Percentiles rank a stretch among this genome's conserved stretches.
These are phyloP conservation scores for Phaethon lepturus DNA, from an alignment of 2,113 vertebrate genomes.

Conservation along the genomic window DNA sequence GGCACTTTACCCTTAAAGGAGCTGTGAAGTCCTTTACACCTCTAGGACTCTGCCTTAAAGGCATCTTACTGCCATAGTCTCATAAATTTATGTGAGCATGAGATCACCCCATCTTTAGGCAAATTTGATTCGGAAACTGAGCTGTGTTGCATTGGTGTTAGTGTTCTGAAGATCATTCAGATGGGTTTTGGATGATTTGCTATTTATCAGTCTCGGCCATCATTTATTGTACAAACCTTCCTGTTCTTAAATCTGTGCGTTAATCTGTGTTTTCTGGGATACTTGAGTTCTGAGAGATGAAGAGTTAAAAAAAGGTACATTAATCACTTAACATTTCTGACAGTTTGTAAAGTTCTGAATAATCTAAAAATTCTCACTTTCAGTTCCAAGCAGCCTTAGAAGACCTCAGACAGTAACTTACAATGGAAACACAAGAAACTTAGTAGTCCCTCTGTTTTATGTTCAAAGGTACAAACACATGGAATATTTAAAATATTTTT, in stretches of 20 bases:
- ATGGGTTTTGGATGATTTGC: not conserved
- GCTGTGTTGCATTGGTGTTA: fast-evolving
- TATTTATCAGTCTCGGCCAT: not conserved
- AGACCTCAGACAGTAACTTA: not conserved
- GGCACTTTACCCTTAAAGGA: not conserved
- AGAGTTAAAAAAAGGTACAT: not conserved
- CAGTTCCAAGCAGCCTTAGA: not conserved
- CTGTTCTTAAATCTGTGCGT: not conserved
- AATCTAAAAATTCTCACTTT: not conserved
- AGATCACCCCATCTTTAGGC: not conserved
- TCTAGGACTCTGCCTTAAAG: not conserved
- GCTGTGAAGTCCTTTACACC: not conserved
- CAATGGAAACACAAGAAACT: not conserved
- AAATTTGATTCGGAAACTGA: not conserved
- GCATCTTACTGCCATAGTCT: not conserved
- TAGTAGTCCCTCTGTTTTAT: not conserved
- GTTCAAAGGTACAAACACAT: not conserved
- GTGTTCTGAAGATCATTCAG: not conserved
- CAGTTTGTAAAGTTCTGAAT: not conserved
- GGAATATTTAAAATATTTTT: not conserved
- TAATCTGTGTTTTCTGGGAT: not conserved
- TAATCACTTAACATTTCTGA: not conserved
- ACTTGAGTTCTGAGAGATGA: not conserved
- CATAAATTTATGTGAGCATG: not conserved
- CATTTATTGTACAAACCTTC: not conserved